Percentiles rank a stretch among this genome's conserved stretches.
These are phyloP conservation scores for Cheracebus regulus DNA, from an alignment of 2,797 vertebrate species.

Conservation along the genomic window DNA sequence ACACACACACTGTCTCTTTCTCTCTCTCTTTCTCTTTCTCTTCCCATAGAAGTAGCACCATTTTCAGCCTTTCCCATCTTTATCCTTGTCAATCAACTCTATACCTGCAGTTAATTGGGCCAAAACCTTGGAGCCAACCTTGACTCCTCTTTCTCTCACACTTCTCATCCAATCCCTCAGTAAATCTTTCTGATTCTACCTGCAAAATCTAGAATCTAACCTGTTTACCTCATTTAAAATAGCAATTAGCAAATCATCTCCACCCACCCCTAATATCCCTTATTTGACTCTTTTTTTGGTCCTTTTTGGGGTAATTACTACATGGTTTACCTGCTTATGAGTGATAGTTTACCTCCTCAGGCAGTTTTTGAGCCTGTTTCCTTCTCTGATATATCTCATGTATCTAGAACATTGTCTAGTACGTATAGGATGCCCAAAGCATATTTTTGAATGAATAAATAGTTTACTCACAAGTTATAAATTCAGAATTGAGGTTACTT, in stretches of 20 bases:
- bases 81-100: neutral
- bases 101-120: neutral
- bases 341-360: neutral
- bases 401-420: neutral
- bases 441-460: slow-evolving; percentile 13
- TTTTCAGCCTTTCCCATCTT: neutral
- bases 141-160: neutral
- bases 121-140: neutral
- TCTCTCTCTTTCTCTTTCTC: no score
- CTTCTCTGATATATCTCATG: neutral
- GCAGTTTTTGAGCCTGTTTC: neutral
- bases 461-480: neutral
- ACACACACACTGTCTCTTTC: no score
- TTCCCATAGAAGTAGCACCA: neutral
- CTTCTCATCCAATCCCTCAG: neutral
- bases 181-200: neutral
- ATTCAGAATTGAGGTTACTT: slow-evolving; percentile 22
- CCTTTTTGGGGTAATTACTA: neutral
- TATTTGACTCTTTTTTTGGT: neutral
- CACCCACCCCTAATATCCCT: neutral
- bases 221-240: neutral
- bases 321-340: neutral
- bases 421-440: neutral
- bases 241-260: neutral
- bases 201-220: neutral